Conservation (phyloP, 2,888 invertebrate species). For the Andrena praecox region DNA sequence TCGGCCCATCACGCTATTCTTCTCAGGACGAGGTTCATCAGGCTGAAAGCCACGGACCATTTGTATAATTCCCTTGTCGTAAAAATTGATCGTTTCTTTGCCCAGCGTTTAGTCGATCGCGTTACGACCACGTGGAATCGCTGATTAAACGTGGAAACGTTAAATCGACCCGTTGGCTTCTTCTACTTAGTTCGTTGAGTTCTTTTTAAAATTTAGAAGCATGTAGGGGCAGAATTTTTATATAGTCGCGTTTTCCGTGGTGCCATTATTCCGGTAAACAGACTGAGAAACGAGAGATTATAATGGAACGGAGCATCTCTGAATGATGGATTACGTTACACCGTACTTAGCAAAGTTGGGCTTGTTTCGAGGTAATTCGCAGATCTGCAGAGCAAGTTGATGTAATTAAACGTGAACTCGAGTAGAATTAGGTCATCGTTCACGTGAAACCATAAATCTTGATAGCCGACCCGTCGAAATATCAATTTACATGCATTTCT, state of each 20-base stretch:
- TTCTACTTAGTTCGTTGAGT: not conserved
- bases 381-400: conserved; percentile 27
- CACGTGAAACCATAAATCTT: conserved; percentile 29
- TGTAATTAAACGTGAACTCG: conserved; percentile 29
- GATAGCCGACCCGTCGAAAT: not conserved
- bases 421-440: conserved; percentile 31
- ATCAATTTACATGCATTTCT: not conserved
- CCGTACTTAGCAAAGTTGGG: conserved; percentile 26
- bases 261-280: not conserved
- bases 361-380: conserved; percentile 25
- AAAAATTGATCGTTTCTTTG: conserved; percentile 45
- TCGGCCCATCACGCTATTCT: not conserved
- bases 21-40: conserved; percentile 15
- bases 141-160: conserved; percentile 32
- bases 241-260: not conserved
- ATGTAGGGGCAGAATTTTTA: no score
- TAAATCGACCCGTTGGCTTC: conserved; percentile 23
- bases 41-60: conserved; percentile 30
- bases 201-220: not conserved
- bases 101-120: conserved; percentile 26
- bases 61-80: conserved; percentile 40
- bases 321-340: conserved; percentile 53
- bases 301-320: conserved; percentile 11
- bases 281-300: not conserved
- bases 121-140: conserved; percentile 22